Conservation (phyloP, 2,113 vertebrate genomes). For the Romanogobio albipinnatus region DNA sequence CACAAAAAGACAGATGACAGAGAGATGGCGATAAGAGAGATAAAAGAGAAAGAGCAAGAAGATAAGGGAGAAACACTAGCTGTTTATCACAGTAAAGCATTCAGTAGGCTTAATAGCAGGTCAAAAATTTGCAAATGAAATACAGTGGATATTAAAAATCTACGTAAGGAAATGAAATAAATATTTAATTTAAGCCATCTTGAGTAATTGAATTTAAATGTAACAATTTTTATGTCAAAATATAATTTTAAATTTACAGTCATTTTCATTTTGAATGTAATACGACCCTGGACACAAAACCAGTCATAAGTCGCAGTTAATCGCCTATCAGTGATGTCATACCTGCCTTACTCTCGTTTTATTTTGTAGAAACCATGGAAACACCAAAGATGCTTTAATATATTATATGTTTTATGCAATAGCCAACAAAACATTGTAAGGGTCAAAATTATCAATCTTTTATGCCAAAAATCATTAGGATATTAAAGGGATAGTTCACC, state of each 20-base stretch:
- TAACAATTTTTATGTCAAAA: neutral
- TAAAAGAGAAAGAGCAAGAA: slow-evolving; percentile 9
- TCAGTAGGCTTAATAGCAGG: neutral
- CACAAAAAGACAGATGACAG: neutral
- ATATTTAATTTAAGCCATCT: neutral
- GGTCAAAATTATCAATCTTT: too few species aligned
- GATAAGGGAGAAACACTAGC: slow-evolving; percentile 5
- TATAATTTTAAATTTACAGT: neutral
- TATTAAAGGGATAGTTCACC: too few species aligned
- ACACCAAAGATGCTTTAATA: too few species aligned
- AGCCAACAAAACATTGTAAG: too few species aligned
- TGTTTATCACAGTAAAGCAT: neutral
- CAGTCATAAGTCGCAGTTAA: too few species aligned
- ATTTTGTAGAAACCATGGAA: too few species aligned
- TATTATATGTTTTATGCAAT: too few species aligned
- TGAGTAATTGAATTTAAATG: neutral
- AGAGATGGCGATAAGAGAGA: neutral
- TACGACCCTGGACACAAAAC: neutral
- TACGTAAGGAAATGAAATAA: too few species aligned
- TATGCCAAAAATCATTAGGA: too few species aligned
- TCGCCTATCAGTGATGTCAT: too few species aligned
- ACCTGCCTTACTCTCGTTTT: too few species aligned
- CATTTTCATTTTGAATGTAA: neutral
- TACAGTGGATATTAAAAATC: too few species aligned
- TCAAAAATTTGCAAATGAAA: neutral